Conservation (phyloP, 2,797 vertebrate species). For the Diceros bicornis region DNA sequence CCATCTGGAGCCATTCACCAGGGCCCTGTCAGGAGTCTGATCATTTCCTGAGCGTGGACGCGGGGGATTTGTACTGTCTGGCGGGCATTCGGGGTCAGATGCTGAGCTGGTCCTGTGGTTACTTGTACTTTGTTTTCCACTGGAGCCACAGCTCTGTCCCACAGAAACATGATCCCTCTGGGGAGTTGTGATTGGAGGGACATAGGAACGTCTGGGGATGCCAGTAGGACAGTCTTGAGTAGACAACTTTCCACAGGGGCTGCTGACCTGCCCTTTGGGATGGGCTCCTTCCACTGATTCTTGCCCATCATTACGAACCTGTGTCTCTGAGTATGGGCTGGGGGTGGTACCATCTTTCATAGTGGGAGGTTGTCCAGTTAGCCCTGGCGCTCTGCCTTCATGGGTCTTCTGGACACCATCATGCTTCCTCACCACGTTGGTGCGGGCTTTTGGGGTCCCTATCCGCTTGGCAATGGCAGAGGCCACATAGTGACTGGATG, state of each 20-base stretch:
- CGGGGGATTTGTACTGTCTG: neutral
- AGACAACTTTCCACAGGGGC: slow-evolving; percentile 54
- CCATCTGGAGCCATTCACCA: slow-evolving; percentile 72
- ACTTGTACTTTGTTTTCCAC: slow-evolving; percentile 66
- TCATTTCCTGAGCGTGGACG: slow-evolving; percentile 29
- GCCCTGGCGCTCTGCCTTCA: neutral
- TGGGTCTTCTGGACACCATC: slow-evolving; percentile 50
- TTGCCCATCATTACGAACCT: slow-evolving; percentile 56
- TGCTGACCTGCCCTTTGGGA: slow-evolving; percentile 29
- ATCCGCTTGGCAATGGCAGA: slow-evolving; percentile 94
- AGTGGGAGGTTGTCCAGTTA: neutral
- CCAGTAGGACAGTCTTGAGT: slow-evolving; percentile 70
- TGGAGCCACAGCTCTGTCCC: slow-evolving; percentile 73
- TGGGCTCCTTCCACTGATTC: slow-evolving; percentile 63
- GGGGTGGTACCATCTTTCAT: slow-evolving; percentile 51
- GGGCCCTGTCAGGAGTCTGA: neutral
- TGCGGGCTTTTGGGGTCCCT: slow-evolving; percentile 84
- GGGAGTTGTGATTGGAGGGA: slow-evolving; percentile 69
- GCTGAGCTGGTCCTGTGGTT: slow-evolving; percentile 66
- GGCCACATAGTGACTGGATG: slow-evolving; percentile 97
- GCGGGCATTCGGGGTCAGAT: slow-evolving; percentile 62
- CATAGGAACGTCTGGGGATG: slow-evolving; percentile 67
- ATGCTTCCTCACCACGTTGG: neutral
- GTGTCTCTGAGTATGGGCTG: neutral
- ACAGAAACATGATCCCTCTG: slow-evolving; percentile 65